Evolutionary conservation across 2,888 invertebrate species (phyloP), one percentile per base, ranked within the genome.

Genomic region (Platypus cylindrus): DNA sequence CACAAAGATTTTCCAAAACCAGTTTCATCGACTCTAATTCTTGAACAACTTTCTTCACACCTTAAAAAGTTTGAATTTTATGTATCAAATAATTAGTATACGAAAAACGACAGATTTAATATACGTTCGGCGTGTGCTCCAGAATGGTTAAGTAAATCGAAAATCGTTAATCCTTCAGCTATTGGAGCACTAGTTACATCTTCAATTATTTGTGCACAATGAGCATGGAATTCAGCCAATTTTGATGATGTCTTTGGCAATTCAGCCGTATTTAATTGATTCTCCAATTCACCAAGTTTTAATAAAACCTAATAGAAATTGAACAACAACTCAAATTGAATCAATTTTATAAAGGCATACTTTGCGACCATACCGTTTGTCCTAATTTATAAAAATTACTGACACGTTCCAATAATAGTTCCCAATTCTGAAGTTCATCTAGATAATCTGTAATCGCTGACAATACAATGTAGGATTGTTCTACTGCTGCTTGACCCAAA

Each of bases 21-120:
- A 74, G 69, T 56, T 79, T 79, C 43, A 75, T 70, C 52, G 77
- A 76, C 62, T 84, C 80, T 45, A 85, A 65, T 53, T 80, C 78
- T 47, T 80, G 76, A 25, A 84, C 70, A 45, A 71, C 67, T 34
- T 68, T 63, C 53, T 67, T 71, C 3, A 79, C 66, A 29, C 78
- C 78, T 59, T 27, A 15, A 12, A 5, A 27, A 27, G 27, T 5
- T 14, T 13, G 5, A 5, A 5, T 25, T n/a, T 25, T 25, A 25
- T 8, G 9, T 25, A 15, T 27, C 8, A 7, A 3, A 27, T 14
- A 13, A 22, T 18, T n/a, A n/a, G n/a, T n/a, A n/a, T n/a, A n/a
- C n/a, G n/a, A n/a, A n/a, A n/a, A n/a, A n/a, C n/a, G n/a, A n/a
- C 22, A 8, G 22, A 7, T 8, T 22, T 8, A n/a, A 16, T 9